Base-by-base conservation (phyloP, 1,140 invertebrate genomes). In the Brachionus angularis region DNA sequence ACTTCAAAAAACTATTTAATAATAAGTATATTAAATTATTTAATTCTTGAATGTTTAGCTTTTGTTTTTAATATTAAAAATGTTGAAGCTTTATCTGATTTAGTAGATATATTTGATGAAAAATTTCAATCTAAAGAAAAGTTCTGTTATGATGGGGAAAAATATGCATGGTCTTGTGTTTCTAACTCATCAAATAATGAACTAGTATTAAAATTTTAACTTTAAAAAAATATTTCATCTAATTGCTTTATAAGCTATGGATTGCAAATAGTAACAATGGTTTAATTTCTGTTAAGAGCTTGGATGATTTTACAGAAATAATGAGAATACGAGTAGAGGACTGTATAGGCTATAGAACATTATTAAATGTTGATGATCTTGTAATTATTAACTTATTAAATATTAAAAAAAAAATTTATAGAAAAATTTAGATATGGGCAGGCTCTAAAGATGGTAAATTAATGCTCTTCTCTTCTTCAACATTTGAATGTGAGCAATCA, bases 271-370 rank as follows among this genome's bases (percentile, higher is more conserved):
- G 33, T 12, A 16, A 3, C 18, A 58, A 58, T 23, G 53, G 53
- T 0, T 39, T 58, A 18, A 34, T 58, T 27, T 29, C 53, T 25
- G 33, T 58, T 25, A 39, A 34, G 53, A 58, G 33, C 25, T 39
- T 58, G 33, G 39, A 58, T 23, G 39, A 39, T 36, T 58, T 58
- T 58, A 34, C 36, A 42, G 14, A 39, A 58, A 39, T 23, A 39
- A 58, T 58, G 53, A 58, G 53, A 58, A 25, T 58, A 23, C 33
- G 53, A 39, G 53, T 58, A 23, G 18, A 58, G 12, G 53, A 58
- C 0, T 39, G 53, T 16, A 39, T 39, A 16, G 53, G 53, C 8
- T 58, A 58, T 58, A 58, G 53, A 39, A 39, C 53, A 21, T 58
- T 39, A 39, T 58, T 58, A 14, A 10, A 34, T n/a, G 53, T 23